phyloP scores from a whole-genome alignment of 2,797 vertebrate species.

The Macropus fuliginosus region DNA sequence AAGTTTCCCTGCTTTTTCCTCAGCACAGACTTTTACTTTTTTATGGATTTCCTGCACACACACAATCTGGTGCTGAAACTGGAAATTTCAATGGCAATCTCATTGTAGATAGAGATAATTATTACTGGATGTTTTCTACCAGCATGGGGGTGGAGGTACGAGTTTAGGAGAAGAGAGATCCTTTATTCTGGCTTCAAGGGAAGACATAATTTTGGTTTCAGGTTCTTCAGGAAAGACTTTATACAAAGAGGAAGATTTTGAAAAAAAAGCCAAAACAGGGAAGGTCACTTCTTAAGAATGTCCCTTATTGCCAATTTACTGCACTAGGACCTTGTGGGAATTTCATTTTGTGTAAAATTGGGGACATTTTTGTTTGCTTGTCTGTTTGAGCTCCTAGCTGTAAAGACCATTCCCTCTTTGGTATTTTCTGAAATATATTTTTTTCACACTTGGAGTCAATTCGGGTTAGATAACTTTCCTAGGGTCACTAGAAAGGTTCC shows the following conservation, averaged over 20 bases:
- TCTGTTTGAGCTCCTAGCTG: not conserved
- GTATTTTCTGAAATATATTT: not conserved
- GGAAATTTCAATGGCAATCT: not conserved
- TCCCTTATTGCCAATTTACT: not conserved
- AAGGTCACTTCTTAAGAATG: not conserved
- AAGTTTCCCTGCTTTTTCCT: not conserved
- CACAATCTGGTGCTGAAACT: not conserved
- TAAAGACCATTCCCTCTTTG: not conserved
- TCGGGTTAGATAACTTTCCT: no score
- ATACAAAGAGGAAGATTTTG: not conserved
- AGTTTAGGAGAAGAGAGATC: not conserved
- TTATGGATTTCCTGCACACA: not conserved
- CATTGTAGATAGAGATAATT: not conserved
- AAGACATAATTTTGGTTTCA: not conserved
- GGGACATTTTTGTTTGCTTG: not conserved
- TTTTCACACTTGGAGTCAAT: no score
- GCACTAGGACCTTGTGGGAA: not conserved
- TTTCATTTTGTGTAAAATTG: not conserved
- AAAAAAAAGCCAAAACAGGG: no score
- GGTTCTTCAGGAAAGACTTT: not conserved
- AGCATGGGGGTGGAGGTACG: not conserved
- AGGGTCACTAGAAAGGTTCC: no score
- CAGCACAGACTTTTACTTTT: not conserved
- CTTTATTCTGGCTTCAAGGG: not conserved
- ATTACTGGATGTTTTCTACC: not conserved